Percentiles rank a stretch among this genome's conserved stretches.
These are phyloP conservation scores for Oreonectes daqikongensis DNA, from an alignment of 2,797 vertebrate genomes.

Conservation along the genomic window DNA sequence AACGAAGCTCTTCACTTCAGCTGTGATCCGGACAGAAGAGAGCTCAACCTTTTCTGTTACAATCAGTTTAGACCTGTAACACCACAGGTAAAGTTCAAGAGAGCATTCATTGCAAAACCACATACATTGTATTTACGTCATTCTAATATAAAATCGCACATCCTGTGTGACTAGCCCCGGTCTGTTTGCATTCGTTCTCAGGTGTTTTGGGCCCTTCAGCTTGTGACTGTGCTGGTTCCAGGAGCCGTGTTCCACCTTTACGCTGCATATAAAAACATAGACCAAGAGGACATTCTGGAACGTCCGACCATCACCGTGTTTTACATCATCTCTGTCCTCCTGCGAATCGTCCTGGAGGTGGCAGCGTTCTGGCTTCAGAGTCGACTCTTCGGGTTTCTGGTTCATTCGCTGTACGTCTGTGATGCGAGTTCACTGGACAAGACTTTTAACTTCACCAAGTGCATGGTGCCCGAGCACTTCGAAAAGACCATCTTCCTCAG, in stretches of 20 bases:
- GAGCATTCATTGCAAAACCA: too few species aligned
- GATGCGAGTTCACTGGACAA: slow-evolving; percentile 69
- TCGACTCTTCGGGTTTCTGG: slow-evolving; percentile 79
- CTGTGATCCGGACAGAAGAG: slow-evolving; percentile 76
- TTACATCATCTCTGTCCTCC: slow-evolving; percentile 77
- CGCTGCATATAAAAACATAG: slow-evolving; percentile 75
- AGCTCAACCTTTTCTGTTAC: slow-evolving; percentile 80
- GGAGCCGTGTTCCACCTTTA: slow-evolving; percentile 78
- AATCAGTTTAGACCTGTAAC: slow-evolving; percentile 80
- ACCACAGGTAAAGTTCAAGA: slow-evolving; percentile 68
- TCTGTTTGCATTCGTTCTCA: slow-evolving; percentile 43
- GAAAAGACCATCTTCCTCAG: slow-evolving; percentile 84
- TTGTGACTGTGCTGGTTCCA: slow-evolving; percentile 77
- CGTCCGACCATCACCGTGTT: slow-evolving; percentile 70
- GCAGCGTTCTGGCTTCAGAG: slow-evolving; percentile 81
- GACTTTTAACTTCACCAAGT: slow-evolving; percentile 69
- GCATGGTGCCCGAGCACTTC: slow-evolving; percentile 80
- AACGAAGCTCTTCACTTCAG: slow-evolving; percentile 83
- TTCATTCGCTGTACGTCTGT: slow-evolving; percentile 73
- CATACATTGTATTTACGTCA: not conserved
- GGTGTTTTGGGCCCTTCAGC: slow-evolving; percentile 78
- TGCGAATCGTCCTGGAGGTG: slow-evolving; percentile 77
- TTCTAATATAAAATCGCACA: not conserved
- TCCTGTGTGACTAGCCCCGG: not conserved
- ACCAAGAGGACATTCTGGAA: slow-evolving; percentile 78